Evolutionary conservation across 2,888 invertebrate species (phyloP).

Genomic region (Pollenia angustigena): DNA sequence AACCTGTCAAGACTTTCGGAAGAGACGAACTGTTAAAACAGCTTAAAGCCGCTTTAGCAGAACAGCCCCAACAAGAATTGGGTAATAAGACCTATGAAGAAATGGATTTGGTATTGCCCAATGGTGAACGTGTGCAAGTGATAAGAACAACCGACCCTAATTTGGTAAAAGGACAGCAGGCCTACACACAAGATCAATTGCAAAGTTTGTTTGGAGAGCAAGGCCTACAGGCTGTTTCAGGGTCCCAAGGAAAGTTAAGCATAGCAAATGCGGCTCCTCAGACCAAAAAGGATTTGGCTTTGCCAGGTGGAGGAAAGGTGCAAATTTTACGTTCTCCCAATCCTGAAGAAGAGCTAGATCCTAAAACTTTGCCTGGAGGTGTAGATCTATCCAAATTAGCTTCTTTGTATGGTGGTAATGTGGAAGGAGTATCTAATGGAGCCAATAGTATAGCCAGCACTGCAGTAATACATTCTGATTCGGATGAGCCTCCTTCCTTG

Average conservation of each 20-base stretch:
- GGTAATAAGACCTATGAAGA: slow-evolving; percentile 89
- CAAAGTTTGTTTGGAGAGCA: slow-evolving; percentile 82
- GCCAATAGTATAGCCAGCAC: slow-evolving; percentile 83
- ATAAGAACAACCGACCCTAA: slow-evolving; percentile 90
- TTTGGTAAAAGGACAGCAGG: slow-evolving; percentile 86
- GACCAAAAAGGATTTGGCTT: slow-evolving; percentile 88
- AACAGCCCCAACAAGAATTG: slow-evolving; percentile 87
- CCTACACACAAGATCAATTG: slow-evolving; percentile 84
- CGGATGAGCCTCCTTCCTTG: slow-evolving; percentile 88
- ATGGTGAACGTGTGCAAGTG: slow-evolving; percentile 91
- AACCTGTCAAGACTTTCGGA: slow-evolving; percentile 86
- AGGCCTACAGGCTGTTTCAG: slow-evolving; percentile 72
- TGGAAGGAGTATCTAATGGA: slow-evolving; percentile 79
- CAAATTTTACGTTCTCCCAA: slow-evolving; percentile 89
- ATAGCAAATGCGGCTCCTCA: slow-evolving; percentile 80
- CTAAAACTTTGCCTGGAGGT: slow-evolving; percentile 78
- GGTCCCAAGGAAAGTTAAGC: slow-evolving; percentile 75
- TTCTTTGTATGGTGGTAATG: slow-evolving; percentile 81
- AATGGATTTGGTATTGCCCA: slow-evolving; percentile 89
- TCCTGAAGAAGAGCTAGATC: slow-evolving; percentile 84
- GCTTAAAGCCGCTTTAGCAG: slow-evolving; percentile 89
- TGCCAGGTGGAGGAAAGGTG: slow-evolving; percentile 90
- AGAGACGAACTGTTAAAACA: slow-evolving; percentile 90
- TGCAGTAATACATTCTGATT: slow-evolving; percentile 85
- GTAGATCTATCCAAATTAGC: slow-evolving; percentile 82